Evolutionary conservation across 1,140 invertebrate species (phyloP).

Genomic region (Drosophila azteca): DNA sequence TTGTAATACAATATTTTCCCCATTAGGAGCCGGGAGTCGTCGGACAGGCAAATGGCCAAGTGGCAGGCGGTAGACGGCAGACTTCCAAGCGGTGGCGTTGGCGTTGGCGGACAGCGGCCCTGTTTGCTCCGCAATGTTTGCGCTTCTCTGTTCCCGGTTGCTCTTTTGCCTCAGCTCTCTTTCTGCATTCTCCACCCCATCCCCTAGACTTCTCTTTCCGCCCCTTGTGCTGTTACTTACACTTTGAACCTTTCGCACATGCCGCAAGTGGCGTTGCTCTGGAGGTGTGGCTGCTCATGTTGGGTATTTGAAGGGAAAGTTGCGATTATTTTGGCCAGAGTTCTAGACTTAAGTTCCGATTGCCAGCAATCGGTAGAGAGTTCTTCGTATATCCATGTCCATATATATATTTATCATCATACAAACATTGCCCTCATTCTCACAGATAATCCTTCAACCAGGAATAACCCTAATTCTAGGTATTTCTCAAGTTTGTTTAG

Average conservation of each 20-base stretch:
- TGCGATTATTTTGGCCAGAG: too few relatives aligned
- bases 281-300: too few relatives aligned
- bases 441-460: too few relatives aligned
- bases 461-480: neutral
- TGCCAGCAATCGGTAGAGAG: too few relatives aligned
- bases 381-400: too few relatives aligned
- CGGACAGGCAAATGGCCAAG: conserved; percentile 61
- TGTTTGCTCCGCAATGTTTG: conserved; percentile 70
- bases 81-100: neutral
- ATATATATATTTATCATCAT: too few relatives aligned
- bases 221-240: conserved; percentile 44
- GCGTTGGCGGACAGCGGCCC: conserved; percentile 43
- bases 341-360: too few relatives aligned
- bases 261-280: conserved; percentile 1
- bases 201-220: neutral
- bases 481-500: conserved; percentile 19
- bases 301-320: too few relatives aligned
- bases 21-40: conserved; percentile 59
- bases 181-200: neutral
- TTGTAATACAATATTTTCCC: conserved; percentile 81
- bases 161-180: neutral
- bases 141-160: conserved; percentile 17
- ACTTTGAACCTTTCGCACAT: conserved; percentile 56
- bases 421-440: too few relatives aligned
- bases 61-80: conserved; percentile 5